Conservation (phyloP, 2,888 invertebrate species). For the Plutella xylostella region DNA sequence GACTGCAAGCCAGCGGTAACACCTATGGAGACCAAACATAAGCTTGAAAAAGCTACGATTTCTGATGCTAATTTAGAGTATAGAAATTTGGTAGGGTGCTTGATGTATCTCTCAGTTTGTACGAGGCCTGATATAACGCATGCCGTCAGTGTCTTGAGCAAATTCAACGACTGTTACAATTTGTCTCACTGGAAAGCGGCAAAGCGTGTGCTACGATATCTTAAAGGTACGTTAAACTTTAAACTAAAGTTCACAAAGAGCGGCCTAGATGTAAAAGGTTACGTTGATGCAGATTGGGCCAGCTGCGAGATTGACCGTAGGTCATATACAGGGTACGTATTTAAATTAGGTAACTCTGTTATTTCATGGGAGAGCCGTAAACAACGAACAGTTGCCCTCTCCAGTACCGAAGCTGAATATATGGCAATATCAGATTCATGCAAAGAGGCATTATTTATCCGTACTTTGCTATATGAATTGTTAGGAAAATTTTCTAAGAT, state of each 20-base stretch:
- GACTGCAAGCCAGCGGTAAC: not conserved
- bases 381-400: constrained; percentile 2
- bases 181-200: constrained; percentile 16
- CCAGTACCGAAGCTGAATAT: constrained; percentile 10
- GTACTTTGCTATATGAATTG: constrained; percentile 6
- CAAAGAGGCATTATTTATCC: constrained; percentile 8
- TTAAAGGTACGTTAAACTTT: constrained; percentile 15
- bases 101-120: constrained; percentile 18
- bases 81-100: constrained; percentile 7
- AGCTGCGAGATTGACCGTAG: not conserved
- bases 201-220: constrained; percentile 16
- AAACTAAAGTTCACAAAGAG: constrained; percentile 16
- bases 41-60: not conserved
- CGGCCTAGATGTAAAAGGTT: constrained; percentile 3
- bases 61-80: not conserved
- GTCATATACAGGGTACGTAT: constrained; percentile 8
- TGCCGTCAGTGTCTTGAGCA: constrained; percentile 17
- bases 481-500: not conserved
- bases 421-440: constrained; percentile 5
- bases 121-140: constrained; percentile 19
- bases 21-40: not conserved
- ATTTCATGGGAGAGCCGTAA: constrained; percentile 6
- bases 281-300: constrained; percentile 10
- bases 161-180: constrained; percentile 18
- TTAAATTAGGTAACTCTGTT: constrained; percentile 1